A percentile compares a stretch with the other conserved stretches of the same genome.
phyloP scores from a whole-genome alignment of 2,888 invertebrate genomes.

The Pocota personata region DNA sequence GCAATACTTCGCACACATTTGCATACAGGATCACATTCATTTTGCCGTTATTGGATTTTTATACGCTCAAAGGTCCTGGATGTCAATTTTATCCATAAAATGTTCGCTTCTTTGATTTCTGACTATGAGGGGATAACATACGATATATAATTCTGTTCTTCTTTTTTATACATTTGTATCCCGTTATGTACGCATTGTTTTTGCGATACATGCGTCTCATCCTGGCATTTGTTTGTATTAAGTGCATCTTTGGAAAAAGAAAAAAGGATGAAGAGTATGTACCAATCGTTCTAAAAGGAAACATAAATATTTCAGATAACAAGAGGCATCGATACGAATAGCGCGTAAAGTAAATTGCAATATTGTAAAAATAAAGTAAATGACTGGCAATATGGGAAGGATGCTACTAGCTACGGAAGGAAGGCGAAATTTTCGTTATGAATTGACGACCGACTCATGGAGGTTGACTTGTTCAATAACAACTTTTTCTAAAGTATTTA shows the following conservation, averaged over 20 bases:
- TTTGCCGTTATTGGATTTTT: constrained; percentile 42
- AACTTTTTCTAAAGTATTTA: not conserved
- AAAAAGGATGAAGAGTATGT: not conserved
- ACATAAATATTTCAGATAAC: too few relatives aligned
- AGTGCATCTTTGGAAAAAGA: not conserved
- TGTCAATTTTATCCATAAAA: constrained; percentile 29
- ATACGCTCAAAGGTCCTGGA: constrained; percentile 28
- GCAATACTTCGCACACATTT: not conserved
- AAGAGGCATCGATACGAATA: not conserved
- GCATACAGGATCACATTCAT: constrained; percentile 15
- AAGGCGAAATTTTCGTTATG: constrained; percentile 10
- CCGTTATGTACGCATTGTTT: not conserved
- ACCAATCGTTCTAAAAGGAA: too few relatives aligned
- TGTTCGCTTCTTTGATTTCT: constrained; percentile 19
- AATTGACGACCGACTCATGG: constrained; percentile 2
- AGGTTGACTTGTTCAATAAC: not conserved
- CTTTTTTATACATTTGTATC: not conserved
- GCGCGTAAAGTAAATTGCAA: not conserved
- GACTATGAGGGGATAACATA: not conserved
- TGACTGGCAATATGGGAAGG: not conserved
- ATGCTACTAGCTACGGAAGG: not conserved
- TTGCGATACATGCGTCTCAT: not conserved
- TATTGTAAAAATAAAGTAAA: constrained; percentile 1
- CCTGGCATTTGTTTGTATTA: not conserved
- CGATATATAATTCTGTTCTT: not conserved